phyloP scores from a whole-genome alignment of 2,797 vertebrate species.

The Typhlichthys subterraneus region DNA sequence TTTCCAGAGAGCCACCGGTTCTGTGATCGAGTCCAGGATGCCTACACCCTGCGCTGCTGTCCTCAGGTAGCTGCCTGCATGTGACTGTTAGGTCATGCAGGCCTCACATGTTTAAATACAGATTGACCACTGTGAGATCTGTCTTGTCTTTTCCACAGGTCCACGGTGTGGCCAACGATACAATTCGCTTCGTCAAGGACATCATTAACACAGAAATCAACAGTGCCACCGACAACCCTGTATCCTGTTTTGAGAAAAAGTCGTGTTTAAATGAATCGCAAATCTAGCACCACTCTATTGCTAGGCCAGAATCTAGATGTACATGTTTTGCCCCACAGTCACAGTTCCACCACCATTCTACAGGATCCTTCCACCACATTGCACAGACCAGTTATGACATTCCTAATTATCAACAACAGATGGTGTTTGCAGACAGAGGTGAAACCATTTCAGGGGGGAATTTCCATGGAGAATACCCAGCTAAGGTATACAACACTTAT shows the following conservation, averaged over 20 bases:
- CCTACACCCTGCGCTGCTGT: conserved; percentile 96
- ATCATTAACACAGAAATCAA: conserved; percentile 97
- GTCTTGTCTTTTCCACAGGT: conserved; percentile 74
- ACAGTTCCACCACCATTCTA: too few species aligned
- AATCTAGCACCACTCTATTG: not conserved
- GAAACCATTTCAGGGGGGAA: conserved; percentile 98
- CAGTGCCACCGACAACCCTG: conserved; percentile 97
- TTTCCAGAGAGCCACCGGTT: conserved; percentile 93
- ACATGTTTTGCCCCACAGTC: conserved; percentile 1
- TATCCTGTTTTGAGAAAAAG: conserved; percentile 82
- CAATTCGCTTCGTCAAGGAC: conserved; percentile 91
- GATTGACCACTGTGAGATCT: not conserved
- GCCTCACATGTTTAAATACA: not conserved
- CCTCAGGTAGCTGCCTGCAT: conserved; percentile 85
- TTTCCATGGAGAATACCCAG: conserved; percentile 99
- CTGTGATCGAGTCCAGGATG: conserved; percentile 95
- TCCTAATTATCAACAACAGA: conserved; percentile 82
- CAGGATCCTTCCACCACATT: not conserved
- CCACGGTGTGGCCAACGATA: conserved; percentile 92
- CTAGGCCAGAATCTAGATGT: not conserved
- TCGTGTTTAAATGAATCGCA: not conserved
- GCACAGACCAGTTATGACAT: conserved; percentile 3
- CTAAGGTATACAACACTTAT: conserved; percentile 81
- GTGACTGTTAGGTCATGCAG: too few species aligned
- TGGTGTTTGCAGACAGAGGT: conserved; percentile 95